A percentile compares a stretch with the other conserved stretches of the same genome.
These are phyloP conservation scores for Microchrysa polita DNA, from an alignment of 2,888 invertebrate genomes.

Conservation along the genomic window DNA sequence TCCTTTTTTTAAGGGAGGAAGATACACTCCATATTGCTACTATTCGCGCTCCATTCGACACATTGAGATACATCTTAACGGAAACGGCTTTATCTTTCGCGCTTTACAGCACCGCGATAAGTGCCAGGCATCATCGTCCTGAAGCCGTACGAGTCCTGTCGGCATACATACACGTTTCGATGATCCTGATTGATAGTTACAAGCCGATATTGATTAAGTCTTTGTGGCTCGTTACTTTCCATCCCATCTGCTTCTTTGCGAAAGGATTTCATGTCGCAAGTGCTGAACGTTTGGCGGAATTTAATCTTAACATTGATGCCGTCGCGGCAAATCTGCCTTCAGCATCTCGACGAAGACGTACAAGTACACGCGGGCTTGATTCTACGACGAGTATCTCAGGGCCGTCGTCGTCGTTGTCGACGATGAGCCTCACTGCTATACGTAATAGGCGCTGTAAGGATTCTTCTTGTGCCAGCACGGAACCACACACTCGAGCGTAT, in stretches of 20 bases:
- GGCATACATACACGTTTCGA: slow-evolving; percentile 14
- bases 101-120: not conserved
- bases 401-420: not conserved
- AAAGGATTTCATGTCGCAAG: not conserved
- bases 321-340: not conserved
- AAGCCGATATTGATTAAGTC: slow-evolving; percentile 23
- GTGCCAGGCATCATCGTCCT: not conserved
- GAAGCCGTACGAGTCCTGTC: not conserved
- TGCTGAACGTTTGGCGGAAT: not conserved
- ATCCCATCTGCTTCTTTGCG: not conserved
- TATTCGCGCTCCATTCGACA: not conserved
- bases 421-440: slow-evolving; percentile 57
- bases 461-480: slow-evolving; percentile 73
- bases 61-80: too few species aligned
- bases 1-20: too few species aligned
- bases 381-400: not conserved
- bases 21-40: too few species aligned
- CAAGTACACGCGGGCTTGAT: not conserved
- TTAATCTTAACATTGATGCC: slow-evolving; percentile 24
- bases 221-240: not conserved
- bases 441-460: slow-evolving; percentile 64
- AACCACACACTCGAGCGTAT: slow-evolving; percentile 85
- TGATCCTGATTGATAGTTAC: slow-evolving; percentile 20
- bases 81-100: too few species aligned
- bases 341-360: slow-evolving; percentile 5